phyloP scores from a whole-genome alignment of 2,113 vertebrate genomes.

The Cricetomys ansorgei region DNA sequence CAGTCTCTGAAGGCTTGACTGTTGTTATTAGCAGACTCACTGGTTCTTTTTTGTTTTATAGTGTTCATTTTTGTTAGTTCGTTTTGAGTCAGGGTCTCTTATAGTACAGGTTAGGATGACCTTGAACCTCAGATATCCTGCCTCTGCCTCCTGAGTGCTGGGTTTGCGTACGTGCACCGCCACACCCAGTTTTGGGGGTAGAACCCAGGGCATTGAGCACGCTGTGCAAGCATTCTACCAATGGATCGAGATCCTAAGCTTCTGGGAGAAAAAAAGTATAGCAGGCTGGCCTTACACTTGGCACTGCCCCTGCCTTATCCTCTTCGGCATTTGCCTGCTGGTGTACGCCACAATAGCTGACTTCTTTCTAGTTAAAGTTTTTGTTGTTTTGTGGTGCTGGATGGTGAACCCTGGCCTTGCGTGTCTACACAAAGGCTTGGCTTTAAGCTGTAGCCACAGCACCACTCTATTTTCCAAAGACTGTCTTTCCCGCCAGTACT shows the following conservation, averaged over 20 bases:
- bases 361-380: neutral
- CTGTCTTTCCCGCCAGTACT: neutral
- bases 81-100: neutral
- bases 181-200: neutral
- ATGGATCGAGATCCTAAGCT: neutral
- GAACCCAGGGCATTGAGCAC: neutral
- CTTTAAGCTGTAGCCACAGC: neutral
- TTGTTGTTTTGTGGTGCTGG: neutral
- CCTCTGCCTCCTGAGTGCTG: neutral
- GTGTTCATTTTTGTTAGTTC: neutral
- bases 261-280: neutral
- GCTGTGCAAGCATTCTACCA: neutral
- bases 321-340: neutral
- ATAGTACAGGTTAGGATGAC: neutral
- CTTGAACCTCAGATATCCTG: neutral
- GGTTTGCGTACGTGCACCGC: neutral
- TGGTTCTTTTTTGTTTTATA: neutral
- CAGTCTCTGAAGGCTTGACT: neutral
- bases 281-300: neutral
- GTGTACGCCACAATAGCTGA: neutral
- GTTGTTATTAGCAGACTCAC: neutral
- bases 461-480: neutral
- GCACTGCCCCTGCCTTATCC: no score
- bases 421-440: neutral
- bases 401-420: neutral